Percentiles rank a stretch among this genome's conserved stretches.
Evolutionary conservation across 2,888 invertebrate genomes (phyloP).

Genomic region (Nebria salina): DNA sequence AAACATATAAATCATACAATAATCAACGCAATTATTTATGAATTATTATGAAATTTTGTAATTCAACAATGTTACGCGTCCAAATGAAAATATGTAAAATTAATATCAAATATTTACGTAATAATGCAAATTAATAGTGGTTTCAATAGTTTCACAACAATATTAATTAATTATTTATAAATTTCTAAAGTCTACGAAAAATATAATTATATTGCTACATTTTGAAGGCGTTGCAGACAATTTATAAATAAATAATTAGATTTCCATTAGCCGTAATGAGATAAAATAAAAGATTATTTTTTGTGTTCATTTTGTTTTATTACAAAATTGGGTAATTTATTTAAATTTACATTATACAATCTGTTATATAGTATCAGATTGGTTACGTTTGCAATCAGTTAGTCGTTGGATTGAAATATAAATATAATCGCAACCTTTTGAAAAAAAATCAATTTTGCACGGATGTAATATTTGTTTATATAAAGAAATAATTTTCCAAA

Average conservation of each 20-base stretch:
- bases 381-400: no score
- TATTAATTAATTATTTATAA: neutral
- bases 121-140: neutral
- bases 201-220: neutral
- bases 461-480: no score
- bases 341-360: no score
- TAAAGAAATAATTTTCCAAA: no score
- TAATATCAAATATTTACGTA: neutral
- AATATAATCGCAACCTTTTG: no score
- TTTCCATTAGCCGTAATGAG: neutral
- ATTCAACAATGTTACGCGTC: neutral
- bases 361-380: no score
- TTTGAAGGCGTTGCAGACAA: neutral
- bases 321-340: neutral
- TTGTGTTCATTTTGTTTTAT: neutral
- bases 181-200: neutral
- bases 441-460: no score
- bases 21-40: neutral
- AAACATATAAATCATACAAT: slow-evolving; percentile 1
- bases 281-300: neutral
- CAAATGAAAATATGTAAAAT: neutral
- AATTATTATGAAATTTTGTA: neutral
- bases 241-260: neutral
- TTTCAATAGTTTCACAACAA: neutral
- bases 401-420: no score